These are phyloP conservation scores for Progne subis DNA, from an alignment of 2,113 vertebrate species.

Conservation along the genomic window DNA sequence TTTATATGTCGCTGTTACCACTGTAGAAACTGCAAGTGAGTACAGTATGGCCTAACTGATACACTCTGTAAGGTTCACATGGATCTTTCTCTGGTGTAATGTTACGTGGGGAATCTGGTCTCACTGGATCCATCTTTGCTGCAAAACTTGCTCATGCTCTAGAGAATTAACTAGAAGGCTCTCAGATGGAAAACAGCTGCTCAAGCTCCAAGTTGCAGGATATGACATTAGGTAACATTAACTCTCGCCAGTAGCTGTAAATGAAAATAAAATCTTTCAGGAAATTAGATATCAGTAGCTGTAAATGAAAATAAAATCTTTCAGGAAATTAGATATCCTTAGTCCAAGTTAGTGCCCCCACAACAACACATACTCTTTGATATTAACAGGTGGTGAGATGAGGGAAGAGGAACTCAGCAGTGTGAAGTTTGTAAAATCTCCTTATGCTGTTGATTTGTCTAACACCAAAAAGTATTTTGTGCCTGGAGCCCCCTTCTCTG, in stretches of 20 bases:
- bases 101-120: not conserved
- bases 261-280: not conserved
- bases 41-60: not conserved
- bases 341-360: not conserved
- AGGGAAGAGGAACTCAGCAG: conserved; percentile 71
- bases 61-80: not conserved
- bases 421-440: conserved; percentile 74
- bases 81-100: not conserved
- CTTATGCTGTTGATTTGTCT: conserved; percentile 71
- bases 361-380: not conserved
- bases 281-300: not conserved
- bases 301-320: not conserved
- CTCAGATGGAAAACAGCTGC: not conserved
- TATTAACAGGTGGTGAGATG: conserved; percentile 70
- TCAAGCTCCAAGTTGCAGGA: not conserved
- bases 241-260: rapidly evolving
- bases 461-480: conserved; percentile 74
- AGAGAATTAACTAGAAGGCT: not conserved
- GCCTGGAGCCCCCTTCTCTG: conserved; percentile 69
- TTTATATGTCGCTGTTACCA: conserved; percentile 68
- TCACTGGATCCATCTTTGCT: not conserved
- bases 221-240: not conserved
- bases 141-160: not conserved
- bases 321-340: not conserved
- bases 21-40: conserved; percentile 77